phyloP scores from a whole-genome alignment of 1,140 invertebrate genomes.

The Saccostrea echinata region DNA sequence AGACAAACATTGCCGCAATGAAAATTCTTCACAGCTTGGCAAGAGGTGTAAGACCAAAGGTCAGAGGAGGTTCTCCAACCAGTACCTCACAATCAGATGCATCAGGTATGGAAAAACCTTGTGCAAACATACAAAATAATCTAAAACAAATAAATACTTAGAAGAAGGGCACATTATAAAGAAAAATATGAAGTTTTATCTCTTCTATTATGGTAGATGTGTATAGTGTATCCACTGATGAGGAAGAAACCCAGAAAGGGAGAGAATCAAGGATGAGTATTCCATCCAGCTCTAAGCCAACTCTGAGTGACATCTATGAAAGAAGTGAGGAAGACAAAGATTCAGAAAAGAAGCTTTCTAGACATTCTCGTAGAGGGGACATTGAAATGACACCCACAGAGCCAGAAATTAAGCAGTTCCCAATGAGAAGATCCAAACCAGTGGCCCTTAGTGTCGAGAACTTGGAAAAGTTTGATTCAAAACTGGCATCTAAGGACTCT shows the following conservation, averaged over 20 bases:
- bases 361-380: slow-evolving; percentile 19
- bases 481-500: slow-evolving; percentile 61
- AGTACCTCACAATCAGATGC: slow-evolving; percentile 61
- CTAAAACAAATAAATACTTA: not conserved
- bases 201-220: slow-evolving; percentile 47
- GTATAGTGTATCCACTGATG: slow-evolving; percentile 67
- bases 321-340: slow-evolving; percentile 69
- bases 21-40: slow-evolving; percentile 76
- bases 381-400: not conserved
- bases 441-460: slow-evolving; percentile 54
- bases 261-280: slow-evolving; percentile 59
- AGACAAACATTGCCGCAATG: slow-evolving; percentile 72
- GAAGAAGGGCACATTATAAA: not conserved
- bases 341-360: slow-evolving; percentile 56
- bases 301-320: slow-evolving; percentile 76
- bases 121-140: not conserved
- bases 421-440: slow-evolving; percentile 40
- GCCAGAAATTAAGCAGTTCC: slow-evolving; percentile 22
- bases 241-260: slow-evolving; percentile 52
- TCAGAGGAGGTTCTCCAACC: slow-evolving; percentile 58
- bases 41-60: slow-evolving; percentile 65
- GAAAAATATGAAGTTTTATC: not conserved
- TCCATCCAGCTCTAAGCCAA: slow-evolving; percentile 66
- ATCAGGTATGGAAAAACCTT: slow-evolving; percentile 60
- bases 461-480: slow-evolving; percentile 54